Conservation (phyloP, 2,113 vertebrate species). For the Poeciliopsis prolifica region DNA sequence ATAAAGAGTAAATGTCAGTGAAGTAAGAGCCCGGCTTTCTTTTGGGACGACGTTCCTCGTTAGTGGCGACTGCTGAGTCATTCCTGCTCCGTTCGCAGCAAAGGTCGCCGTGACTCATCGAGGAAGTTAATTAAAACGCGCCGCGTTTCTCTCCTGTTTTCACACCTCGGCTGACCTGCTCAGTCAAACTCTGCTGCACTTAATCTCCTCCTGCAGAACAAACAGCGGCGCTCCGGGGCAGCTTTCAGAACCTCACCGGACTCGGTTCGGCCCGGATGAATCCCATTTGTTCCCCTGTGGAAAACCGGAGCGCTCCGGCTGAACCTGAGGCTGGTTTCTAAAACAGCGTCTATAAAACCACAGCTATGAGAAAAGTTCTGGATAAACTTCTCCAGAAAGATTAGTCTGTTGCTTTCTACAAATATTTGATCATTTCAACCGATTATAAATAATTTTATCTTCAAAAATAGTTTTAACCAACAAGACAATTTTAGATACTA, state of each 20-base stretch:
- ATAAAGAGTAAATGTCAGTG: not conserved
- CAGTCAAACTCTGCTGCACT: not conserved
- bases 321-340: not conserved
- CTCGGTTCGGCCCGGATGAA: not conserved
- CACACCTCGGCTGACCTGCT: not conserved
- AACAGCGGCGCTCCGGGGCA: not conserved
- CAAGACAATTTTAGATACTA: no score
- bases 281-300: not conserved
- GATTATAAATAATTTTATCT: not conserved
- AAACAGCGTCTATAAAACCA: not conserved
- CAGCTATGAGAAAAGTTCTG: no score
- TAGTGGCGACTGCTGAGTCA: slow-evolving; percentile 11
- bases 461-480: no score
- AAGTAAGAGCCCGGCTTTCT: not conserved
- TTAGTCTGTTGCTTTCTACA: no score
- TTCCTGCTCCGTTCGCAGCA: not conserved
- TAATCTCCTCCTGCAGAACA: not conserved
- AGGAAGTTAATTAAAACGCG: not conserved
- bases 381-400: no score
- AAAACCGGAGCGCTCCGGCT: not conserved
- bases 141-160: not conserved
- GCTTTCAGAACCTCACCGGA: not conserved
- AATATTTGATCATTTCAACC: no score
- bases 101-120: slow-evolving; percentile 3
- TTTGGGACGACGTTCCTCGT: not conserved